These are phyloP conservation scores for Euzetes globulus DNA, from an alignment of 2,888 invertebrate species.

Conservation along the genomic window DNA sequence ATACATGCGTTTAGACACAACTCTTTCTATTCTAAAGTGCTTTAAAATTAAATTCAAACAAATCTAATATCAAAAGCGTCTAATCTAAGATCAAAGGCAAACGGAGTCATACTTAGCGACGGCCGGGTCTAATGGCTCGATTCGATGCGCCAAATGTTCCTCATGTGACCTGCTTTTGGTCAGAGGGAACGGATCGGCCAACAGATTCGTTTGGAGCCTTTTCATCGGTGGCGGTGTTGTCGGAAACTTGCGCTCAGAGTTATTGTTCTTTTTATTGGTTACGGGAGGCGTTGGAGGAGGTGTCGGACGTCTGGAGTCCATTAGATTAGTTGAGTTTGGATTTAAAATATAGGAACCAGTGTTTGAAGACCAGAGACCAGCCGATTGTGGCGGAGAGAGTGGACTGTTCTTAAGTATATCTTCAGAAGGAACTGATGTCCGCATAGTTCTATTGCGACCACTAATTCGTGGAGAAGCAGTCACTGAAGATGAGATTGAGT, in stretches of 20 bases:
- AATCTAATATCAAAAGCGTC: neutral
- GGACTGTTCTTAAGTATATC: constrained; percentile 48
- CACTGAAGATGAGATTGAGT: constrained; percentile 7
- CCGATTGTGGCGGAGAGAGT: constrained; percentile 44
- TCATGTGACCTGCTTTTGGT: constrained; percentile 88
- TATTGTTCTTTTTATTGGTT: constrained; percentile 44
- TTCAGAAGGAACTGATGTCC: constrained; percentile 57
- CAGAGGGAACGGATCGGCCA: constrained; percentile 58
- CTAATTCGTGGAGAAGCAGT: constrained; percentile 41
- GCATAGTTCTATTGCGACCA: constrained; percentile 47
- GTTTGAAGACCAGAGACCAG: constrained; percentile 39
- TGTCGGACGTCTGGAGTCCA: constrained; percentile 47
- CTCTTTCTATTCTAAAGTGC: neutral
- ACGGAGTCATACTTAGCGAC: constrained; percentile 27
- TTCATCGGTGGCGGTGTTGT: constrained; percentile 72
- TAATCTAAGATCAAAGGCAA: neutral
- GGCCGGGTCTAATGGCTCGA: constrained; percentile 50
- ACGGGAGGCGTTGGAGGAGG: constrained; percentile 54
- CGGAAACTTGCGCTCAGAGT: constrained; percentile 56
- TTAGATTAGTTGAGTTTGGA: constrained; percentile 35
- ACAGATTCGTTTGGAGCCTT: constrained; percentile 58
- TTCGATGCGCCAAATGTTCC: constrained; percentile 66
- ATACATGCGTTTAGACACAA: neutral
- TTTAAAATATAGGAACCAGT: constrained; percentile 28
- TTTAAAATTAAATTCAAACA: neutral